Evolutionary conservation across 2,888 invertebrate species (phyloP).

Genomic region (Hyles lineata): DNA sequence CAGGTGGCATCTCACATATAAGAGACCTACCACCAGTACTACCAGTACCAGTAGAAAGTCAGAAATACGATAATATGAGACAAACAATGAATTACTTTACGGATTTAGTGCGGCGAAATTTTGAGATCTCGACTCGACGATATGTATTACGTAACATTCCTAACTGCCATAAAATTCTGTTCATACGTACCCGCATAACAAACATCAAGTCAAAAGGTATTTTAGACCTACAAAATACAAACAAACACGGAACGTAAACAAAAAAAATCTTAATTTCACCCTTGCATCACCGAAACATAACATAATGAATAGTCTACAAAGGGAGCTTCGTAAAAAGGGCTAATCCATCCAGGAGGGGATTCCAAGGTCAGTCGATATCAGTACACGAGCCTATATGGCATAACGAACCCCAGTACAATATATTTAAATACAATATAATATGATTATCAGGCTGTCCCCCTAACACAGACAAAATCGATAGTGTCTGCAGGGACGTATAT

Average conservation of each 20-base stretch:
- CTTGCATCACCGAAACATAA: constrained; percentile 12
- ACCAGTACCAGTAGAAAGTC: too few relatives aligned
- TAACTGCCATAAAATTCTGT: too few relatives aligned
- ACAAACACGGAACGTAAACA: neutral
- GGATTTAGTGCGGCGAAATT: too few relatives aligned
- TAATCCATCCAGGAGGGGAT: constrained; percentile 45
- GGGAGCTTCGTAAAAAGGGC: constrained; percentile 41
- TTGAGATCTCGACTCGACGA: too few relatives aligned
- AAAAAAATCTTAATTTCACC: constrained; percentile 11
- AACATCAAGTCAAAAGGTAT: too few relatives aligned
- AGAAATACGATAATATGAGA: too few relatives aligned
- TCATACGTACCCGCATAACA: too few relatives aligned
- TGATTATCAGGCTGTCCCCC: constrained; percentile 82
- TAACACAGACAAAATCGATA: constrained; percentile 85
- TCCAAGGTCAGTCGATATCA: constrained; percentile 49
- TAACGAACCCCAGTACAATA: constrained; percentile 64
- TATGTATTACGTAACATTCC: too few relatives aligned
- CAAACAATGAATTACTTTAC: too few relatives aligned
- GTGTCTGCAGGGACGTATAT: constrained; percentile 76
- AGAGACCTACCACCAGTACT: too few relatives aligned
- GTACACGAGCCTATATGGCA: constrained; percentile 37
- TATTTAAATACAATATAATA: constrained; percentile 82
- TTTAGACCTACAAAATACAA: neutral
- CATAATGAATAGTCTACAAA: constrained; percentile 40
- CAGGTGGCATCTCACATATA: too few relatives aligned